Evolutionary conservation across 2,797 vertebrate species (phyloP).

Genomic region (Pelochelys cantorii): DNA sequence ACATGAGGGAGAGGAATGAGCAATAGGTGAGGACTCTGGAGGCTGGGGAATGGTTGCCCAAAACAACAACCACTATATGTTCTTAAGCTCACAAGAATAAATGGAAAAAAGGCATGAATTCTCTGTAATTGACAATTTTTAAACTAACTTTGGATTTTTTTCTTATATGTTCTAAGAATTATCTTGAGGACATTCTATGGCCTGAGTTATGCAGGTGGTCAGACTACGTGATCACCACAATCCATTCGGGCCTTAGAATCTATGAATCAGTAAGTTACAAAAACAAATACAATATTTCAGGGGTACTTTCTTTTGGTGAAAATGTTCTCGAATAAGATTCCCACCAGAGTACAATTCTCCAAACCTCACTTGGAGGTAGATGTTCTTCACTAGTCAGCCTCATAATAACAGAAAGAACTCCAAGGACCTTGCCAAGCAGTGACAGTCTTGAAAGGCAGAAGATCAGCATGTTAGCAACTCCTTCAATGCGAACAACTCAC

Average conservation of each 20-base stretch:
- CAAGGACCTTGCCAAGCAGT: conserved; percentile 25
- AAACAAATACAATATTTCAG: neutral
- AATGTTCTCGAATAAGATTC: conserved; percentile 61
- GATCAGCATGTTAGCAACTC: neutral
- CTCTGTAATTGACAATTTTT: neutral
- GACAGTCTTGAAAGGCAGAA: neutral
- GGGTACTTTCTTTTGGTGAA: neutral
- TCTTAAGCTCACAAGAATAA: conserved; percentile 41
- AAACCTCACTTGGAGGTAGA: conserved; percentile 4
- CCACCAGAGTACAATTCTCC: conserved; percentile 46
- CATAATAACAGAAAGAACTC: neutral
- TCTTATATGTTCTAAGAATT: neutral
- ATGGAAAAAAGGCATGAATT: neutral
- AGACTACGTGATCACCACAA: neutral
- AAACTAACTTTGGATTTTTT: neutral
- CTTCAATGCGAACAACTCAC: neutral
- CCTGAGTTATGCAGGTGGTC: neutral
- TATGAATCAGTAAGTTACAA: neutral
- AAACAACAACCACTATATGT: neutral
- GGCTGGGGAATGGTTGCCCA: neutral
- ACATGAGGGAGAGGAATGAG: neutral
- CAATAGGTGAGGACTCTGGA: neutral
- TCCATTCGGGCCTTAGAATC: neutral
- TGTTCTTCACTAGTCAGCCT: conserved; percentile 43
- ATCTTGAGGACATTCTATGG: neutral